Percentiles rank a stretch among this genome's conserved stretches.
Evolutionary conservation across 2,797 vertebrate species (phyloP).

Genomic region (Phoebastria nigripes): DNA sequence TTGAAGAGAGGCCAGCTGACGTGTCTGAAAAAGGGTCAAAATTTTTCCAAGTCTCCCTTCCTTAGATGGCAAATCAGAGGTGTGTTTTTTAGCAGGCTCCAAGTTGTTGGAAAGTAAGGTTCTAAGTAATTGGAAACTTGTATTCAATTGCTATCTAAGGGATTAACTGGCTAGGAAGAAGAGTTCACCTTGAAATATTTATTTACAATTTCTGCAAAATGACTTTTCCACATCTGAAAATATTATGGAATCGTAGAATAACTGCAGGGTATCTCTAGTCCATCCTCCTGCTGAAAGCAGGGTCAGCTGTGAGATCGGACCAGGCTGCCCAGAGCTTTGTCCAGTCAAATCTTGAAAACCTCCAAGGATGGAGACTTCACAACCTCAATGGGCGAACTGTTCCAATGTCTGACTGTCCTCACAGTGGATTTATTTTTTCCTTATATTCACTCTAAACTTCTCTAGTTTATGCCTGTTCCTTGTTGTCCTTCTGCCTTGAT

Average conservation of each 20-base stretch:
- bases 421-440: not conserved
- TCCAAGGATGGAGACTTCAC: not conserved
- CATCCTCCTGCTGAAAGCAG: not conserved
- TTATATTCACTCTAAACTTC: not conserved
- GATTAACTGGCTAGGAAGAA: not conserved
- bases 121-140: not conserved
- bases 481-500: not conserved
- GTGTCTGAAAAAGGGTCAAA: not conserved
- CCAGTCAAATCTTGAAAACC: not conserved
- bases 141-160: not conserved
- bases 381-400: fast-evolving
- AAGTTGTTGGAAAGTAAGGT: not conserved
- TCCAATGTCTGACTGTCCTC: not conserved
- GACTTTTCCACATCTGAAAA: not conserved
- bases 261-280: not conserved
- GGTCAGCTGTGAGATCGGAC: not conserved
- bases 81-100: not conserved
- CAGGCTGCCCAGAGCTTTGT: not conserved
- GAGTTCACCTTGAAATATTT: not conserved
- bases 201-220: not conserved
- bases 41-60: not conserved
- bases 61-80: not conserved
- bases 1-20: not conserved
- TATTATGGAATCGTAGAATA: not conserved
- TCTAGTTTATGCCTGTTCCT: not conserved